These are phyloP conservation scores for Sinopyrophorus schimmeli DNA, from an alignment of 2,888 invertebrate genomes.

Conservation along the genomic window DNA sequence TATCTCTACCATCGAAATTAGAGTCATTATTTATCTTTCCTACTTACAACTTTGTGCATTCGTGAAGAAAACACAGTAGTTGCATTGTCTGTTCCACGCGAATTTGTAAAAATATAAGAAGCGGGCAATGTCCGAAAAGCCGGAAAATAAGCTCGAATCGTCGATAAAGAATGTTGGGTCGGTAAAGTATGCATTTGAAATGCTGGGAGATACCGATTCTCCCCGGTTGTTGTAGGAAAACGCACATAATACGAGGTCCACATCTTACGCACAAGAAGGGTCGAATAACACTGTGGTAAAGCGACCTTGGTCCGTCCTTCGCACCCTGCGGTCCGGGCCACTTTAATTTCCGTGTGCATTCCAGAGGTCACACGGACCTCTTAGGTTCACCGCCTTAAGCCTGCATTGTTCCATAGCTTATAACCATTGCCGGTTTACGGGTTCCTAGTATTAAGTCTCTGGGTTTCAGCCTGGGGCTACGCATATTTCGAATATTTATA, in stretches of 20 bases:
- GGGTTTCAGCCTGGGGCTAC: slow-evolving; percentile 9
- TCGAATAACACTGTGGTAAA: slow-evolving; percentile 35
- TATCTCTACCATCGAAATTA: too few species aligned
- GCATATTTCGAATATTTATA: slow-evolving; percentile 13
- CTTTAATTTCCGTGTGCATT: slow-evolving; percentile 54
- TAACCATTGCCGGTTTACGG: slow-evolving; percentile 11
- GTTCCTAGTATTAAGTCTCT: slow-evolving; percentile 12
- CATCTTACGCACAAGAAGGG: slow-evolving; percentile 43
- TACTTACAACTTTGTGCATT: slow-evolving; percentile 7
- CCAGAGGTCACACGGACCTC: slow-evolving; percentile 47
- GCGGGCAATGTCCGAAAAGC: slow-evolving; percentile 49
- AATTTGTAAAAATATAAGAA: slow-evolving; percentile 41
- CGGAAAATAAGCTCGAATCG: slow-evolving; percentile 32
- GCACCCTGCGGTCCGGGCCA: slow-evolving; percentile 48
- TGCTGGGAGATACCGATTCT: slow-evolving; percentile 35
- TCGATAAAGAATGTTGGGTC: slow-evolving; percentile 32
- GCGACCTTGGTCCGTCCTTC: slow-evolving; percentile 54
- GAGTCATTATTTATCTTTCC: too few species aligned
- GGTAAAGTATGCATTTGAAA: slow-evolving; percentile 49
- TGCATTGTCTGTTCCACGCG: too few species aligned
- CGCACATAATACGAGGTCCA: slow-evolving; percentile 53
- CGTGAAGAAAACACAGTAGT: too few species aligned
- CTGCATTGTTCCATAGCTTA: slow-evolving; percentile 30
- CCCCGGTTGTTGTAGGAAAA: slow-evolving; percentile 33
- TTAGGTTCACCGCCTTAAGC: slow-evolving; percentile 37